These are phyloP conservation scores for Gallinago nigripennis DNA, from an alignment of 2,797 vertebrate species.

Conservation along the genomic window DNA sequence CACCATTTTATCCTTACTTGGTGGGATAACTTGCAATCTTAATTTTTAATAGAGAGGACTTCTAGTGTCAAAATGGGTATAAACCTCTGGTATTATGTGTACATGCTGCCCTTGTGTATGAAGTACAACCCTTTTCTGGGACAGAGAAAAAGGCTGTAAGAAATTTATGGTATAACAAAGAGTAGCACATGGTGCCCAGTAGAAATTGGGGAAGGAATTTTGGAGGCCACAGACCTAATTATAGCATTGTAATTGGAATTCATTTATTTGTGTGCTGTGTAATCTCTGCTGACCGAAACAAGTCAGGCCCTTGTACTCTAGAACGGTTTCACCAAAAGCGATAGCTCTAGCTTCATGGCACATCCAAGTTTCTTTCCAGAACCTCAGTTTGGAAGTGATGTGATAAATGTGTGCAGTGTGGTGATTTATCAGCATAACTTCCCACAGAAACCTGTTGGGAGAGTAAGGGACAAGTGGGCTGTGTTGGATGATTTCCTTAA, in stretches of 20 bases:
- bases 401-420: not conserved
- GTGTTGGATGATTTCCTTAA: not conserved
- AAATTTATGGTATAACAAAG: not conserved
- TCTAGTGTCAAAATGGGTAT: not conserved
- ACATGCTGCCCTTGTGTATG: not conserved
- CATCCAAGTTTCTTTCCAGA: not conserved
- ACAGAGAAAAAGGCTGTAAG: not conserved
- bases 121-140: not conserved
- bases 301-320: not conserved
- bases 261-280: not conserved
- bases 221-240: not conserved
- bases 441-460: not conserved
- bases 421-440: not conserved
- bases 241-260: not conserved
- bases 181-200: not conserved
- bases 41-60: not conserved
- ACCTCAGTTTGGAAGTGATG: not conserved
- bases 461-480: not conserved
- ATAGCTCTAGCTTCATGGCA: not conserved
- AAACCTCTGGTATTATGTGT: not conserved
- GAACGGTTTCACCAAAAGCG: not conserved
- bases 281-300: not conserved
- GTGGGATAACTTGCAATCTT: not conserved
- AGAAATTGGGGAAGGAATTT: not conserved
- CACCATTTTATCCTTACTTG: not conserved